These are phyloP conservation scores for Rhipidura dahli DNA, from an alignment of 2,113 vertebrate species.

Conservation along the genomic window DNA sequence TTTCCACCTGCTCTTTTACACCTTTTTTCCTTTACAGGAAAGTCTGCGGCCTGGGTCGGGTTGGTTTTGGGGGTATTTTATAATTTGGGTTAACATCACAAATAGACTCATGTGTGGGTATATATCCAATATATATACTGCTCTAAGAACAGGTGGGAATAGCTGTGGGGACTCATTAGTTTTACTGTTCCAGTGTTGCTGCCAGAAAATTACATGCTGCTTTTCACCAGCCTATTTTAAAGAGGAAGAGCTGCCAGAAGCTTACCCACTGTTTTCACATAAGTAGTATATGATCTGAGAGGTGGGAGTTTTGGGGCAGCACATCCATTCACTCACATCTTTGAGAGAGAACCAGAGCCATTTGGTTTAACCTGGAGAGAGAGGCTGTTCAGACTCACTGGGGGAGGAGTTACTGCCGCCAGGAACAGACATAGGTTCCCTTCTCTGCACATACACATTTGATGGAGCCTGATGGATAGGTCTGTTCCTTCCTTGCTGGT, in stretches of 20 bases:
- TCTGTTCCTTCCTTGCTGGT: rapidly evolving
- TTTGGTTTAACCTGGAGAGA: background rate
- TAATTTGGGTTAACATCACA: background rate
- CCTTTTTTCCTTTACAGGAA: background rate
- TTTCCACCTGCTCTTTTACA: background rate
- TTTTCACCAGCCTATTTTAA: background rate
- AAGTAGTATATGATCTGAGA: background rate
- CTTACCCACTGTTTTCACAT: background rate
- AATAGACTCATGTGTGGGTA: background rate
- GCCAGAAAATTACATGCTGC: background rate
- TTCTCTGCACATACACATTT: background rate
- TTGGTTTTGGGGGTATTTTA: rapidly evolving
- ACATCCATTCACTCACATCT: background rate
- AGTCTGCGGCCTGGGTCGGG: background rate
- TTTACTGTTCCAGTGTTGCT: background rate
- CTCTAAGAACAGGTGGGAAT: slow-evolving; percentile 7
- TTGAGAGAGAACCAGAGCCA: background rate
- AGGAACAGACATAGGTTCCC: background rate
- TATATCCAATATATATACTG: background rate
- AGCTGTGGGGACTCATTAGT: background rate
- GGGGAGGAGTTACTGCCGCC: background rate
- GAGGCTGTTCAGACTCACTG: background rate
- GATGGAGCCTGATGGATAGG: background rate
- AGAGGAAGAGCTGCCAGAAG: background rate
- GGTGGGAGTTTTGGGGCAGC: background rate